Base-by-base conservation (phyloP, 2,888 invertebrate species). In the Drosophila anomelani region DNA sequence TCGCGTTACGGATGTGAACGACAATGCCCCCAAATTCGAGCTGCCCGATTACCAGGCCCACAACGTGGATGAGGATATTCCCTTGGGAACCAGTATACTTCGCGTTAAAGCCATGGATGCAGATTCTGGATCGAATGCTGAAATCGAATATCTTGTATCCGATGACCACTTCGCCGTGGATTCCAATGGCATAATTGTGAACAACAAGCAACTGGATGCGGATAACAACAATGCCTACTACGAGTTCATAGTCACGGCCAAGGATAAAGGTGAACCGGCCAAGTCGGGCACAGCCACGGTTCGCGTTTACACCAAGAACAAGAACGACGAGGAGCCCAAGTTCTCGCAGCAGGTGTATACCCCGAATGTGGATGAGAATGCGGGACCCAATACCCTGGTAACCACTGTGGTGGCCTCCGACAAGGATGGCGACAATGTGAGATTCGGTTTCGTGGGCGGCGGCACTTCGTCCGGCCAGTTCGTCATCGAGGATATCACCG, bases 331-430 rank as follows among this genome's bases (percentile, higher is more conserved):
- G 93, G 97, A 98, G 90, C 99, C 99, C 0, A 98, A 98, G 92
- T 98, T 98, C 92, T 98, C 98, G 0, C 98, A 98, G 90, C 98
- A 98, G 93, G 98, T 98, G 4, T 98, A 98, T 92, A 98, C 98
- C 3, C 98, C 98, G 0, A 98, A 98, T 92, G 98, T 98, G 1
- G 98, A 98, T 91, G 98, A 98, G 92, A 98, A 98, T 92, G 98
- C 98, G 12, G 98, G 98, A 0, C 97, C 98, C 0, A 98, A 98
- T 89, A 98, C 98, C 7, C 93, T 98, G 51, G 98, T 99, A 0
- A 98, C 98, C 9, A 98, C 98, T 0, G 98, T 99, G 0, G 98
- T 99, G 3, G 98, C 99, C 1, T 98, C 98, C 8, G 99, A 99
- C 92, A 98, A 98, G 93, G 98, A 99, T 92, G 98, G 99, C 12